These are phyloP conservation scores for Parazoanthus darwini DNA, from an alignment of 92 coral and sea anemone species.

Conservation along the genomic window DNA sequence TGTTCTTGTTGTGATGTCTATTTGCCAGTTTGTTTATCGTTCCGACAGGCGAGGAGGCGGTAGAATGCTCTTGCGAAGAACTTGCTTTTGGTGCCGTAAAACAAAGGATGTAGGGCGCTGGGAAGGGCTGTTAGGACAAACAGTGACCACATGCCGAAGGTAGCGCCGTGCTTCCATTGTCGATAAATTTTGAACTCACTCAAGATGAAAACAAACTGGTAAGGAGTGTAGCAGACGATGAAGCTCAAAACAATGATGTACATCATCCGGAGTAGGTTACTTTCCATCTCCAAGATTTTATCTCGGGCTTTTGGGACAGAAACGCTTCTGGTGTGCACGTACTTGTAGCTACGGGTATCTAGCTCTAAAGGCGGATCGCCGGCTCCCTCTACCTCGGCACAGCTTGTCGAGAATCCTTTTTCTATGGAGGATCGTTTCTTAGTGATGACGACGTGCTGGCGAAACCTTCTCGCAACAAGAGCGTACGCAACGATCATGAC, in stretches of 20 bases:
- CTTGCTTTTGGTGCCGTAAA: constrained; percentile 59
- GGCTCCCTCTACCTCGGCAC: constrained; percentile 23
- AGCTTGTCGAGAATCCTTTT: constrained; percentile 4
- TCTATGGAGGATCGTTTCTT: constrained; percentile 24
- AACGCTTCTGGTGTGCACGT: background rate
- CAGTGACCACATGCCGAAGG: background rate
- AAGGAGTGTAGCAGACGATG: constrained; percentile 51
- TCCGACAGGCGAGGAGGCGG: constrained; percentile 33
- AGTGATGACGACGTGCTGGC: constrained; percentile 31
- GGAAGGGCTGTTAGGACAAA: constrained; percentile 39
- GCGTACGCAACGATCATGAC: constrained; percentile 49
- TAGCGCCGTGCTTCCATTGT: background rate
- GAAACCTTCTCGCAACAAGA: constrained; percentile 34
- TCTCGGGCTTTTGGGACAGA: background rate
- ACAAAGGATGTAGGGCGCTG: constrained; percentile 61
- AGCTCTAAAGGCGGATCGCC: background rate
- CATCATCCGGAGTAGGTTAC: constrained; percentile 47
- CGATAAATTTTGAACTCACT: too few species aligned
- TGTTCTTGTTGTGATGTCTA: too few species aligned
- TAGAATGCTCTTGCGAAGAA: constrained; percentile 55
- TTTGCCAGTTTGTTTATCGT: too few species aligned
- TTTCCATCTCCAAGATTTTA: constrained; percentile 32
- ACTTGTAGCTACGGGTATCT: background rate
- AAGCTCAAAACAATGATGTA: constrained; percentile 46
- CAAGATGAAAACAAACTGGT: constrained; percentile 39